These are phyloP conservation scores for Sclerodermus sp. DNA, from an alignment of 2,888 invertebrate genomes.

Conservation along the genomic window DNA sequence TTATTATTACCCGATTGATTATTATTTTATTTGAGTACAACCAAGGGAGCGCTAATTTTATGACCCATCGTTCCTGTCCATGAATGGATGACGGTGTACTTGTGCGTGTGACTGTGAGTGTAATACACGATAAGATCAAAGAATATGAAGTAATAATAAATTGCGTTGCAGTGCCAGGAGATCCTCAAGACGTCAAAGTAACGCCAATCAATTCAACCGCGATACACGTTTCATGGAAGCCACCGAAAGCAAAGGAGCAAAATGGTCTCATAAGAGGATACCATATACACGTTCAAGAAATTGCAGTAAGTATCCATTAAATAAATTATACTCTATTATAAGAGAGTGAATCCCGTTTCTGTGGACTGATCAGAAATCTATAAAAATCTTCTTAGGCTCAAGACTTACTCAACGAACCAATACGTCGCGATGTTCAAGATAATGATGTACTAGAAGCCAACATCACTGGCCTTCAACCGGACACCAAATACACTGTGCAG, in stretches of 20 bases:
- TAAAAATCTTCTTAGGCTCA: constrained; percentile 62
- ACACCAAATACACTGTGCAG: constrained; percentile 91
- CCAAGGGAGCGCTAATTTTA: too few species aligned
- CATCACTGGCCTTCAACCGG: constrained; percentile 89
- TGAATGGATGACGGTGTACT: constrained; percentile 16
- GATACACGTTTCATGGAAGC: constrained; percentile 92
- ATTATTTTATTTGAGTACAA: too few species aligned
- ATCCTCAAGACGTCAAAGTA: constrained; percentile 91
- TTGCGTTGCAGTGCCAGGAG: constrained; percentile 87
- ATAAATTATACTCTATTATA: too few species aligned
- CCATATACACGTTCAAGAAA: constrained; percentile 93
- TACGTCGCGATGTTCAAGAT: constrained; percentile 83
- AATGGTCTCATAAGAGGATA: constrained; percentile 96
- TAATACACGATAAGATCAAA: constrained; percentile 15
- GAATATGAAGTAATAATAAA: constrained; percentile 34
- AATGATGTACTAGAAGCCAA: constrained; percentile 77
- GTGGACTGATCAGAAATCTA: too few species aligned
- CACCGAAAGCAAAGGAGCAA: constrained; percentile 86
- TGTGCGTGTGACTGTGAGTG: constrained; percentile 28
- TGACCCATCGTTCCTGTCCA: background rate
- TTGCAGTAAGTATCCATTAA: constrained; percentile 81
- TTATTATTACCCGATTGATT: too few species aligned
- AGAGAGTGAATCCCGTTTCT: too few species aligned
- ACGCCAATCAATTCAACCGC: constrained; percentile 93
- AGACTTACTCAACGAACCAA: constrained; percentile 79